A percentile compares a stretch with the other conserved stretches of the same genome.
Conservation (phyloP, 2,113 vertebrate genomes). For the Paraplagusia blochii region DNA sequence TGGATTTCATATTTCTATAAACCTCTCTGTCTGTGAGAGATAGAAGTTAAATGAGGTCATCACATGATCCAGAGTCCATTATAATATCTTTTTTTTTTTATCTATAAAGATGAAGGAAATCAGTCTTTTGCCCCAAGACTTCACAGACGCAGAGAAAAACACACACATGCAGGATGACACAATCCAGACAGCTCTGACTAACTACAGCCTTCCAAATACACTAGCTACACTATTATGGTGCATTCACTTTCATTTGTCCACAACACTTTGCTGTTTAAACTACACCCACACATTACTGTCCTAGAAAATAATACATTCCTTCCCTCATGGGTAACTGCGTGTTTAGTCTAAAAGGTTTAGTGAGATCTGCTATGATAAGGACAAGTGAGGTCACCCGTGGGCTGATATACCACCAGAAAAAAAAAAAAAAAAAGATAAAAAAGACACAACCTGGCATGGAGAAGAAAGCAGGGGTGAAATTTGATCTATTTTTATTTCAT, state of each 20-base stretch:
- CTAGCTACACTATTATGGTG: slow-evolving; percentile 19
- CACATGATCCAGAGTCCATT: slow-evolving; percentile 15
- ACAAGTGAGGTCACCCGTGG: slow-evolving; percentile 4
- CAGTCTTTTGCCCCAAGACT: slow-evolving; percentile 18
- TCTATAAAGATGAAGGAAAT: slow-evolving; percentile 39
- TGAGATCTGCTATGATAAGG: slow-evolving; percentile 30
- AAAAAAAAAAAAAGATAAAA: slow-evolving; percentile 17
- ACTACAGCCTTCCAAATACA: slow-evolving; percentile 34
- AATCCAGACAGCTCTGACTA: slow-evolving; percentile 54
- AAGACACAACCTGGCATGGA: not conserved
- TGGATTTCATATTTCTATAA: not conserved
- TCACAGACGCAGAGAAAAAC: slow-evolving; percentile 14
- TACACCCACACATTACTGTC: slow-evolving; percentile 37
- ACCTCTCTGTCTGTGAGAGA: slow-evolving; percentile 13
- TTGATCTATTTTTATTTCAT: not conserved
- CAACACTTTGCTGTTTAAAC: slow-evolving; percentile 34
- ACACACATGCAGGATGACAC: slow-evolving; percentile 30
- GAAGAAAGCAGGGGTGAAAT: not conserved
- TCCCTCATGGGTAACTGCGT: slow-evolving; percentile 33
- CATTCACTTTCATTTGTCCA: slow-evolving; percentile 45
- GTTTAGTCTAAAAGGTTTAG: slow-evolving; percentile 58
- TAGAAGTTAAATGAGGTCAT: slow-evolving; percentile 11
- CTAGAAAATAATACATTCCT: slow-evolving; percentile 20
- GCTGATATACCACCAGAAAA: slow-evolving; percentile 17
- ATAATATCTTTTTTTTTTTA: slow-evolving; percentile 21